Percentiles rank a stretch among this genome's conserved stretches.
Evolutionary conservation across 2,797 vertebrate genomes (phyloP).

Genomic region (Lacerta agilis): DNA sequence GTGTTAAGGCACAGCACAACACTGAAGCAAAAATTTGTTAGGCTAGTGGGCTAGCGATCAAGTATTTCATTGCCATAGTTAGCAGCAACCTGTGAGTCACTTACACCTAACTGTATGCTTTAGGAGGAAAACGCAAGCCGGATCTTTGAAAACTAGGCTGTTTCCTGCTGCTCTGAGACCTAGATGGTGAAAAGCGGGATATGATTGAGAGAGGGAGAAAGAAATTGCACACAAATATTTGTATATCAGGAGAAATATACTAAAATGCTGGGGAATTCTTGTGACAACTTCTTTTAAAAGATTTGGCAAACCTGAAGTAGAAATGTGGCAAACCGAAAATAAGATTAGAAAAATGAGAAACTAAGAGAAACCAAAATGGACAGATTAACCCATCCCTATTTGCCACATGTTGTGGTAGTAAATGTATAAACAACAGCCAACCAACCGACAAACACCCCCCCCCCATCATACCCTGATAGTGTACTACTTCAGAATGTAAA

Average conservation of each 20-base stretch:
- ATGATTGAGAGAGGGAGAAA: too few species aligned
- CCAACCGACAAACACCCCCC: not conserved
- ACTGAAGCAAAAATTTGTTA: slow-evolving; percentile 63
- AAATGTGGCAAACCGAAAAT: too few species aligned
- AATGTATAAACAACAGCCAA: not conserved
- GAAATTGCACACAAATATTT: too few species aligned
- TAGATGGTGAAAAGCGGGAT: too few species aligned
- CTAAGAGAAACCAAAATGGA: too few species aligned
- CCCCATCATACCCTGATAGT: not conserved
- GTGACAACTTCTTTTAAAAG: too few species aligned
- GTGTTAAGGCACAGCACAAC: slow-evolving; percentile 52
- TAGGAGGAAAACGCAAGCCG: slow-evolving; percentile 66
- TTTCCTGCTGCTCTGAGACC: not conserved
- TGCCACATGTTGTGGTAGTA: too few species aligned
- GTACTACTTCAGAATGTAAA: not conserved
- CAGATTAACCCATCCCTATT: too few species aligned
- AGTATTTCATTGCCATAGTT: slow-evolving; percentile 67
- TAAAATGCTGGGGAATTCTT: too few species aligned
- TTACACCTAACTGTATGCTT: slow-evolving; percentile 67
- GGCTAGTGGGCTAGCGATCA: slow-evolving; percentile 18
- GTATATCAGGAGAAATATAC: too few species aligned
- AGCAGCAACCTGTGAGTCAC: slow-evolving; percentile 65
- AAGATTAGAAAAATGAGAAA: too few species aligned
- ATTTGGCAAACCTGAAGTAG: too few species aligned
- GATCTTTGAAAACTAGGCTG: slow-evolving; percentile 42